Evolutionary conservation across 2,888 invertebrate species (phyloP).

Genomic region (Alitta virens): DNA sequence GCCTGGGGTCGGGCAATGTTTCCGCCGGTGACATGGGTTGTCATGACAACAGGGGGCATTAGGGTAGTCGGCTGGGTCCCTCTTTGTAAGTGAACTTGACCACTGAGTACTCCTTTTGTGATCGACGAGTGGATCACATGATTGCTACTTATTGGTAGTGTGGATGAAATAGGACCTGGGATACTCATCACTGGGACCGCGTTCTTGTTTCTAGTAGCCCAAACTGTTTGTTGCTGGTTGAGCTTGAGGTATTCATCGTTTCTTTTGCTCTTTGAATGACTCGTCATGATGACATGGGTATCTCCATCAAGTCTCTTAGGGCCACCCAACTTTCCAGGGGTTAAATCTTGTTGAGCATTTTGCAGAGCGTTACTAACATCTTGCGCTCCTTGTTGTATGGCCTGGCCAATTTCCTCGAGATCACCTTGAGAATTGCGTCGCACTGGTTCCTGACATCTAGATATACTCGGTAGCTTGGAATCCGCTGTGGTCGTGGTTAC

Average conservation of each 20-base stretch:
- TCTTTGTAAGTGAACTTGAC: no score
- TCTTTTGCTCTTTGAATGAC: no score
- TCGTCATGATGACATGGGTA: not conserved
- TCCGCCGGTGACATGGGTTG: no score
- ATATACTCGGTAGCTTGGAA: not conserved
- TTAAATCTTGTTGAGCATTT: not conserved
- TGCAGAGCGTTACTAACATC: not conserved
- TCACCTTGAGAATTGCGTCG: not conserved
- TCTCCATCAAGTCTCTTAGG: slow-evolving; percentile 1
- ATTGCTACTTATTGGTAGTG: slow-evolving; percentile 7
- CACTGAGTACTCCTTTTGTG: not conserved
- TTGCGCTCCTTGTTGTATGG: not conserved
- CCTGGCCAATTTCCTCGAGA: not conserved
- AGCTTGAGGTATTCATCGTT: not conserved
- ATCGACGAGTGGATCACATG: slow-evolving; percentile 5
- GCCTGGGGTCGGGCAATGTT: no score
- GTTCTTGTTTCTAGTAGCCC: not conserved
- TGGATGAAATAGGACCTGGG: not conserved
- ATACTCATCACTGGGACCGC: not conserved
- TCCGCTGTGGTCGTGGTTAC: not conserved
- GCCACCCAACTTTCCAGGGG: not conserved
- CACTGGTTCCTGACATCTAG: not conserved
- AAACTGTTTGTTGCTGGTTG: not conserved
- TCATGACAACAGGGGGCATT: no score
- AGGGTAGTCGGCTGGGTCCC: no score